These are phyloP conservation scores for Cyclophora albipunctata DNA, from an alignment of 2,888 invertebrate genomes.

Conservation along the genomic window DNA sequence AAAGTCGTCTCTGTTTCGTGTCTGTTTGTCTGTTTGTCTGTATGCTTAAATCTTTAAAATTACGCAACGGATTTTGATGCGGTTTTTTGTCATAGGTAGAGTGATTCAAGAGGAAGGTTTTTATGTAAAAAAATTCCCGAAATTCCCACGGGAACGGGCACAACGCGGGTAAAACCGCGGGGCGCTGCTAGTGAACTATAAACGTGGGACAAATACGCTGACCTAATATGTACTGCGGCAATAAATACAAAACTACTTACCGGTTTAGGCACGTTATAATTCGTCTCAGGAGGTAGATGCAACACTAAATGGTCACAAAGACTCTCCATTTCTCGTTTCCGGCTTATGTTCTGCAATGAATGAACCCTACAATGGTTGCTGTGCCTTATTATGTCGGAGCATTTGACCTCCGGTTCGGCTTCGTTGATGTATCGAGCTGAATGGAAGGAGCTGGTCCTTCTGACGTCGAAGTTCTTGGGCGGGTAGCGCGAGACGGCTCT, in stretches of 20 bases:
- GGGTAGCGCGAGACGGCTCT: constrained; percentile 49
- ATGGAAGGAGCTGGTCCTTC: constrained; percentile 59
- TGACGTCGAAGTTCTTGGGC: constrained; percentile 51
- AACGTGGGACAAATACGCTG: no score
- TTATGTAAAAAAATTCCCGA: no score
- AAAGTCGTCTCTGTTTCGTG: no score
- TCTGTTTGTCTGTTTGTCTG: no score
- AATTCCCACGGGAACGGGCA: no score
- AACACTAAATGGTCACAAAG: constrained; percentile 59
- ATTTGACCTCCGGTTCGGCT: constrained; percentile 37
- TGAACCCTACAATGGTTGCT: constrained; percentile 52
- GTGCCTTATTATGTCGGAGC: constrained; percentile 38
- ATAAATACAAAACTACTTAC: constrained; percentile 26
- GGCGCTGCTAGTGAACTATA: no score
- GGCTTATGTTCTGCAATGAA: constrained; percentile 60
- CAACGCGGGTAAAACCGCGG: no score
- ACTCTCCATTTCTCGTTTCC: constrained; percentile 55
- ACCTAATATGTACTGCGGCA: no score
- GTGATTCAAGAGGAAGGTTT: no score
- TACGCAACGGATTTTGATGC: no score
- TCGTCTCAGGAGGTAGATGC: constrained; percentile 56
- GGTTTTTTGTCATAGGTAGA: no score
- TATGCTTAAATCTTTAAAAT: no score
- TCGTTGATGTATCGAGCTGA: constrained; percentile 55
- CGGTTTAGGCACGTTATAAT: constrained; percentile 54